These are phyloP conservation scores for Lophotis ruficrista DNA, from an alignment of 2,113 vertebrate genomes.

Conservation along the genomic window DNA sequence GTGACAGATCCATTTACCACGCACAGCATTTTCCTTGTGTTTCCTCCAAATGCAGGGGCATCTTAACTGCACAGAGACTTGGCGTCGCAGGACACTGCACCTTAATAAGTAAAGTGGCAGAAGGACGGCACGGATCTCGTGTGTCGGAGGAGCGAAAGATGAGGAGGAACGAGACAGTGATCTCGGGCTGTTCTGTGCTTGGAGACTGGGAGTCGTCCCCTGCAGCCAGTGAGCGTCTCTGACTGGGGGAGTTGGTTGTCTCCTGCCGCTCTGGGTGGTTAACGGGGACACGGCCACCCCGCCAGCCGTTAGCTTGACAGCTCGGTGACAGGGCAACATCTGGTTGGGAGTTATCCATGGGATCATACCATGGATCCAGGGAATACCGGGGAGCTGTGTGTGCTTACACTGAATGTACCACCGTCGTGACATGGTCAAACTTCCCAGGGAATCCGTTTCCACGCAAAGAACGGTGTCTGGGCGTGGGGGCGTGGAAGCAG, in stretches of 20 bases:
- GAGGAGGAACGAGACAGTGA: not conserved
- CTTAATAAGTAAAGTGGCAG: not conserved
- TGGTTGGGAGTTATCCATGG: not conserved
- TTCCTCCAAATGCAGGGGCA: not conserved
- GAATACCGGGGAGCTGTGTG: not conserved
- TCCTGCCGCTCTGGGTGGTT: not conserved
- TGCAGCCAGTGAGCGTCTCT: not conserved
- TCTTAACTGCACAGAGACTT: not conserved
- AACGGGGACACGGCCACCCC: not conserved
- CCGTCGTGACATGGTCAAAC: fast-evolving
- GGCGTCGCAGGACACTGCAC: not conserved
- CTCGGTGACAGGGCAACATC: not conserved
- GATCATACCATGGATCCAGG: not conserved
- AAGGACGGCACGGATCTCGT: fast-evolving
- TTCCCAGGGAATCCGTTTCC: not conserved
- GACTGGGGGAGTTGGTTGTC: not conserved
- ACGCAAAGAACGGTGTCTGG: fast-evolving
- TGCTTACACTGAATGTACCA: not conserved
- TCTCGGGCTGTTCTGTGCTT: fast-evolving
- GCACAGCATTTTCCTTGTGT: not conserved
- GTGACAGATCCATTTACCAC: not conserved
- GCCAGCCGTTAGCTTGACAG: not conserved
- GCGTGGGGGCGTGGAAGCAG: not conserved
- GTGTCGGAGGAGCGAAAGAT: not conserved
- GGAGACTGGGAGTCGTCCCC: not conserved